Conservation (phyloP, 2,888 invertebrate species). For the Pheosia tremula region DNA sequence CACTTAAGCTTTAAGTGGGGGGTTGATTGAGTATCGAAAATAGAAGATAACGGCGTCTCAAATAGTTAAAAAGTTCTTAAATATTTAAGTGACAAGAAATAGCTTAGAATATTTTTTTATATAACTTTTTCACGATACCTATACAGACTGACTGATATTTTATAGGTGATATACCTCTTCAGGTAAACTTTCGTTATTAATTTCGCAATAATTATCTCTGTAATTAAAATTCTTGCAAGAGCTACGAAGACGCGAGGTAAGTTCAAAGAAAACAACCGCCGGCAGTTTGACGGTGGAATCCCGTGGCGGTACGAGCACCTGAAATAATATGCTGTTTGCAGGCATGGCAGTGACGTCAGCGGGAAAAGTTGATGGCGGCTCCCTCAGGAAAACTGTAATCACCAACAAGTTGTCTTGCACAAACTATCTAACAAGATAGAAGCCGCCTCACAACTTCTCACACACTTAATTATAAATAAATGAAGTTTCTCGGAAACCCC, state of each 20-base stretch:
- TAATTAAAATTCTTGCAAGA: conserved; percentile 26
- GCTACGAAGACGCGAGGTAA: conserved; percentile 12
- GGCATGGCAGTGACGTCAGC: conserved; percentile 40
- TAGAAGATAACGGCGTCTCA: too few relatives aligned
- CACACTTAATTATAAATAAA: conserved; percentile 34
- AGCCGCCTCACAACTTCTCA: conserved; percentile 15
- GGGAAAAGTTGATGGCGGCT: conserved; percentile 54
- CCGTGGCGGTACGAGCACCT: conserved; percentile 25
- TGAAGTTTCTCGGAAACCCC: conserved; percentile 5
- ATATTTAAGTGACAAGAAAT: too few relatives aligned
- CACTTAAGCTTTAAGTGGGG: too few relatives aligned
- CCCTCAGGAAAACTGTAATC: conserved; percentile 39
- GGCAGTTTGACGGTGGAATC: conserved; percentile 52
- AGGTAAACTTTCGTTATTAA: neutral
- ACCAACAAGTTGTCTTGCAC: conserved; percentile 38
- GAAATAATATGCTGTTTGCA: conserved; percentile 48
- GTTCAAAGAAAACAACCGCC: conserved; percentile 37
- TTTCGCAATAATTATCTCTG: conserved; percentile 11
- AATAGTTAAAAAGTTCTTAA: too few relatives aligned
- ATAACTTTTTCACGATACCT: too few relatives aligned
- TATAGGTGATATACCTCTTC: too few relatives aligned
- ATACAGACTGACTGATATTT: too few relatives aligned
- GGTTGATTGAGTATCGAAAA: too few relatives aligned
- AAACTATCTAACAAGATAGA: conserved; percentile 59
- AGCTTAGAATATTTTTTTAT: too few relatives aligned